Evolutionary conservation across 1,140 invertebrate genomes (phyloP).

Genomic region (Eurosta solidaginis): DNA sequence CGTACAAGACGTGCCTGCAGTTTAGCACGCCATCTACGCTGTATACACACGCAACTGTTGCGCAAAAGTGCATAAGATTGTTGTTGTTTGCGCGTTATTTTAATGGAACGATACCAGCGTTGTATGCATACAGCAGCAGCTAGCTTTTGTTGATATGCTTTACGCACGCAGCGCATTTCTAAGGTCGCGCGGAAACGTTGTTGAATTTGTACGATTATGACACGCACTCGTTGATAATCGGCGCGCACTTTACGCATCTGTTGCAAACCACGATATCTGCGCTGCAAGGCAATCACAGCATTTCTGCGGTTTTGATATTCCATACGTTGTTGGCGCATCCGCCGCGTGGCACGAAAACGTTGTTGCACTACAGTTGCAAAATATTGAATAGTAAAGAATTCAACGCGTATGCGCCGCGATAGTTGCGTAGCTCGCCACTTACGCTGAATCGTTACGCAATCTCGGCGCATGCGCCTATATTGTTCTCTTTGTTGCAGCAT

Average conservation of each 20-base stretch:
- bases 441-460: conserved; percentile 38
- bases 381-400: conserved; percentile 27
- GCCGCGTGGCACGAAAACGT: conserved; percentile 36
- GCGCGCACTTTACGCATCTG: conserved; percentile 35
- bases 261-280: conserved; percentile 47
- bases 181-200: conserved; percentile 60
- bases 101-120: conserved; percentile 38
- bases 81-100: conserved; percentile 37
- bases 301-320: conserved; percentile 42
- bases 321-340: conserved; percentile 38
- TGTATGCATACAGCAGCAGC: conserved; percentile 51
- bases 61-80: conserved; percentile 42
- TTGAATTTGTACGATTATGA: conserved; percentile 61
- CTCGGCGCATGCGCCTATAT: conserved; percentile 44
- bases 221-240: conserved; percentile 39
- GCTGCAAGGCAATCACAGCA: conserved; percentile 41
- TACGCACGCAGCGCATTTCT: conserved; percentile 42
- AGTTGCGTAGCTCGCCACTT: conserved; percentile 40
- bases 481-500: conserved; percentile 38
- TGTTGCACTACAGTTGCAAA: conserved; percentile 28
- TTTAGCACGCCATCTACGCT: conserved; percentile 42
- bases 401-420: conserved; percentile 29
- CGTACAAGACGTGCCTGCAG: conserved; percentile 38
- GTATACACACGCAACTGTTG: conserved; percentile 36
- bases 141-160: conserved; percentile 36